Conservation (phyloP, 2,888 invertebrate genomes). For the Stenotaenia linearis region DNA sequence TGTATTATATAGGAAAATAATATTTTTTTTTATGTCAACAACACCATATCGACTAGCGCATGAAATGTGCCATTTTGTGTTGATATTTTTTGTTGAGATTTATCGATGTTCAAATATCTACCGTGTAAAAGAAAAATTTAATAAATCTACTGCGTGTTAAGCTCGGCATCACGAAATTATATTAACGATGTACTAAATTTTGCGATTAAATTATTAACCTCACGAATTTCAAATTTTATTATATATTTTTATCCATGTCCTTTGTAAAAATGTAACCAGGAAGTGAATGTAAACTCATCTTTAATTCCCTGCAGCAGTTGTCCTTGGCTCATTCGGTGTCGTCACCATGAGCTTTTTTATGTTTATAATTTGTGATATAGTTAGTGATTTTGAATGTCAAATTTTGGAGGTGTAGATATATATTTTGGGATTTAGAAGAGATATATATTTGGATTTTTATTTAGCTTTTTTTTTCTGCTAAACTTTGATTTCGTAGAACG, state of each 20-base stretch:
- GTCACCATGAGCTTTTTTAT: background rate
- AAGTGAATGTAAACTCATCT: background rate
- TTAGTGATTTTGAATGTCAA: background rate
- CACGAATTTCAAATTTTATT: background rate
- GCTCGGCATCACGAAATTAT: background rate
- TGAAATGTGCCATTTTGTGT: background rate
- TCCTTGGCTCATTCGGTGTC: background rate
- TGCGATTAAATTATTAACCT: background rate
- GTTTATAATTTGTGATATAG: background rate
- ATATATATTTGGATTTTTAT: background rate
- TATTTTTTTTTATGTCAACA: background rate
- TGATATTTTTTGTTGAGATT: background rate
- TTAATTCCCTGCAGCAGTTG: background rate
- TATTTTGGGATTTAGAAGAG: background rate
- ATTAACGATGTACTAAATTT: background rate
- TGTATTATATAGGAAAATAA: background rate
- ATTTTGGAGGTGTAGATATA: background rate
- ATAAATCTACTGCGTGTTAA: background rate
- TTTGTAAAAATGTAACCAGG: background rate
- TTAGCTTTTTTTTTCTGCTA: background rate
- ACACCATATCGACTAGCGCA: background rate
- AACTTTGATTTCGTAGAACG: background rate
- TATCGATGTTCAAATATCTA: too few relatives aligned
- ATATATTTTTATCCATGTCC: background rate
- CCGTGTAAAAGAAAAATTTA: background rate